phyloP scores from a whole-genome alignment of 2,888 invertebrate genomes.

The Spodoptera littoralis region DNA sequence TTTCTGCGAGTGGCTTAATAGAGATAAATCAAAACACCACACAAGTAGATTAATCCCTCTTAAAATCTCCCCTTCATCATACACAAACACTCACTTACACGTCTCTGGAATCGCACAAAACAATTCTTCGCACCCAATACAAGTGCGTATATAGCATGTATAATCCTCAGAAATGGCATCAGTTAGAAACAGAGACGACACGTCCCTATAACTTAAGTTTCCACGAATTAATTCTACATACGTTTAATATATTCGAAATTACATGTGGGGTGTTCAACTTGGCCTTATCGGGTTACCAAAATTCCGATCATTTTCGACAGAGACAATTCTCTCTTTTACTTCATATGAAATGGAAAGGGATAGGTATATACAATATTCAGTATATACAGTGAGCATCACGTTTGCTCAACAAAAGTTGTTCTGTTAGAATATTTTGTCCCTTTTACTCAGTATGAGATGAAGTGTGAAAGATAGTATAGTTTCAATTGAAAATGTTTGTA shows the following conservation, averaged over 20 bases:
- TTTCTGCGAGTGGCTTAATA: too few species aligned
- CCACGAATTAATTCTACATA: conserved; percentile 53
- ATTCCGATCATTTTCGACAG: conserved; percentile 45
- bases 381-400: conserved; percentile 16
- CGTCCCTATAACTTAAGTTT: conserved; percentile 43
- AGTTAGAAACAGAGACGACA: conserved; percentile 36
- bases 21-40: too few species aligned
- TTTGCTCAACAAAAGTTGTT: conserved; percentile 15
- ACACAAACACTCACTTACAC: too few species aligned
- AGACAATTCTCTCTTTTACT: conserved; percentile 27
- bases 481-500: conserved; percentile 10
- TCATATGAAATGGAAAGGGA: conserved; percentile 32
- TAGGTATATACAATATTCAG: conserved; percentile 20
- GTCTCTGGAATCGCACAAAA: background rate
- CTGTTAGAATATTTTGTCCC: conserved; percentile 16
- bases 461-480: conserved; percentile 20
- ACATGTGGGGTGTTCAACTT: conserved; percentile 49
- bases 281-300: conserved; percentile 55
- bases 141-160: conserved; percentile 12
- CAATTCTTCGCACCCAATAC: conserved; percentile 3
- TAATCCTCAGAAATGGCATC: conserved; percentile 21
- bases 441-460: conserved; percentile 13
- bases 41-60: too few species aligned
- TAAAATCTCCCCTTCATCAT: too few species aligned
- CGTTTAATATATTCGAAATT: conserved; percentile 52